A percentile compares a stretch with the other conserved stretches of the same genome.
Evolutionary conservation across 1,140 invertebrate species (phyloP).

Genomic region (Leptonema lineaticorne): DNA sequence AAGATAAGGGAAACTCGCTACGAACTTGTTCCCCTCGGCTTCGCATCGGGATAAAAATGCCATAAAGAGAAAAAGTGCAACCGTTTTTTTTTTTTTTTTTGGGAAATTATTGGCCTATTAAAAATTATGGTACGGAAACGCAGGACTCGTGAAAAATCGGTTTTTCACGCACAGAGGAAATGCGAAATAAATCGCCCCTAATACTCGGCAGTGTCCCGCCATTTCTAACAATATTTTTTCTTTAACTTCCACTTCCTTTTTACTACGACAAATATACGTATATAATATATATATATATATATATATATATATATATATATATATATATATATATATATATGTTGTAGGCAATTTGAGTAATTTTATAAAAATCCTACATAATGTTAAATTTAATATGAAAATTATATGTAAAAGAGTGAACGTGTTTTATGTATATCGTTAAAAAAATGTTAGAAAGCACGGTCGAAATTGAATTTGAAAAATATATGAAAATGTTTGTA

Average conservation of each 20-base stretch:
- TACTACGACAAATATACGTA: neutral
- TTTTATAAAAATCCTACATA: too few species aligned
- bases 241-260: neutral
- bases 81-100: too few species aligned
- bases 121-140: conserved; percentile 23
- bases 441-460: too few species aligned
- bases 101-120: conserved; percentile 26
- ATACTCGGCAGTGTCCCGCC: neutral
- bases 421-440: too few species aligned
- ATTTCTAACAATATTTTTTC: neutral
- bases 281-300: neutral
- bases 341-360: too few species aligned
- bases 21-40: neutral
- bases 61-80: conserved; percentile 22
- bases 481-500: too few species aligned
- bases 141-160: conserved; percentile 16
- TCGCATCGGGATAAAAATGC: conserved; percentile 10
- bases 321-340: too few species aligned
- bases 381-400: too few species aligned
- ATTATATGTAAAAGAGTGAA: too few species aligned
- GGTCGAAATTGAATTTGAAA: too few species aligned
- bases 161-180: conserved; percentile 18
- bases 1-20: neutral
- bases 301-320: neutral
- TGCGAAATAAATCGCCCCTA: conserved; percentile 15